Evolutionary conservation across 92 coral and sea anemone species (phyloP), one percentile per base, ranked within the genome.

Genomic region (Umimayanthus kanabou): DNA sequence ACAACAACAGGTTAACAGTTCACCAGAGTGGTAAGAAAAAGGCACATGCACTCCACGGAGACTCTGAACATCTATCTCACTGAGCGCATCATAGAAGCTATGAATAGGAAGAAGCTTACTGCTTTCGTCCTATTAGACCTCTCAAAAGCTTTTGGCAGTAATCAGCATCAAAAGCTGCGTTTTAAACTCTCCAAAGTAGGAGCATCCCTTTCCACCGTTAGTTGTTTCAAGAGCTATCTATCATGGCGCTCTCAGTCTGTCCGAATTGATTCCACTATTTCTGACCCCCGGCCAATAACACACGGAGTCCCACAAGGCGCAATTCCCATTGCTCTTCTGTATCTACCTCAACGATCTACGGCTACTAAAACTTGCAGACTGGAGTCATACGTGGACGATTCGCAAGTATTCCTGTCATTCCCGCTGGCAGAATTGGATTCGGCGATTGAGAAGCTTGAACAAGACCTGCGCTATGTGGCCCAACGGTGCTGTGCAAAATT

Each of bases 181-280:
- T 42, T 26, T 39, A 86, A 86, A 76, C 89, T 76, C 49, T 67
- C 75, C 53, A 86, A 18, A 58, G 71, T 73, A 26, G 82, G 82
- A 71, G 89, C 74, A 25, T 86, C 82, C 58, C 49, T 76, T 40
- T 39, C 58, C 71, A 80, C 71, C 25, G 82, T 39, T 39, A 86
- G 74, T 69, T 86, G 89, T 82, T 76, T 86, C 72, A 71, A 76
- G 82, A 86, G 89, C 50, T 49, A 72, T 28, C 50, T 85, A 50
- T 42, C 81, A 8, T 82, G 73, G 70, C 67, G 89, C 67, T n/a
- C 81, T 57, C 89, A 85, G 30, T 42, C 79, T 16, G 89, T 85
- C 26, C 55, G 83, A 86, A 85, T 85, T 40, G 82, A 57, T 37
- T 75, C 74, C 39, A 85, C 43, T 74, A 57, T 47, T 55, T 85